Base-by-base conservation (phyloP, 2,888 invertebrate genomes). In the Gibbula magus region DNA sequence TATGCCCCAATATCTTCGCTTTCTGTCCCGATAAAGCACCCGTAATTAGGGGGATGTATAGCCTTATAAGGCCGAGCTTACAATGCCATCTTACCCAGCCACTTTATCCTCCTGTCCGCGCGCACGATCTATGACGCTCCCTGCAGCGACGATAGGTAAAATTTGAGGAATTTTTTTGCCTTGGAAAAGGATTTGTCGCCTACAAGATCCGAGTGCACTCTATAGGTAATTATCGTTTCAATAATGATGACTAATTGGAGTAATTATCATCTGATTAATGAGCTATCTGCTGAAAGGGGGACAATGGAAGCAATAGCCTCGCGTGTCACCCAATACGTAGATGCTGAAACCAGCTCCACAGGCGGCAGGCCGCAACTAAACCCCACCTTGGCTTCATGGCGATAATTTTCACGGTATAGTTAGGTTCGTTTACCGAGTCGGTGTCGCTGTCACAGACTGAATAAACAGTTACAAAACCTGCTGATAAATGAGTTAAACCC, bases 211-310 rank as follows among this genome's bases (percentile, higher is more conserved):
- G 70, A 70, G 70, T 35, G 35, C 70, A 35, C 39, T 70, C 70
- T 35, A 35, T 35, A 70, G 70, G 70, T 70, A 70, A 70, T 70
- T 70, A 70, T 70, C 39, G 39, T 70, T 70, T 70, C 70, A 70
- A 70, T 70, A 70, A 70, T 70, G 70, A 70, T 35, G 35, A 70
- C 70, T 70, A 70, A 70, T 70, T 70, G 70, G 70, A 32, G 70
- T 70, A 70, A 70, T 70, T 70, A 70, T 70, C 70, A 70, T 35
- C 70, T 70, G 70, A 70, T 70, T 70, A 70, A 70, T 70, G 70
- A 70, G 70, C 70, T 70, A 39, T 70, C 70, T 70, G 32, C 25
- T 70, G 70, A 70, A 35, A 70, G 61, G 29, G 4, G 61, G 61
- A 61, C 61, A 61, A 61, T 61, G 13, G 61, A 10, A 25, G 61